Percentiles rank a stretch among this genome's conserved stretches.
Evolutionary conservation across 2,113 vertebrate species (phyloP).

Genomic region (Erpornis zantholeuca): DNA sequence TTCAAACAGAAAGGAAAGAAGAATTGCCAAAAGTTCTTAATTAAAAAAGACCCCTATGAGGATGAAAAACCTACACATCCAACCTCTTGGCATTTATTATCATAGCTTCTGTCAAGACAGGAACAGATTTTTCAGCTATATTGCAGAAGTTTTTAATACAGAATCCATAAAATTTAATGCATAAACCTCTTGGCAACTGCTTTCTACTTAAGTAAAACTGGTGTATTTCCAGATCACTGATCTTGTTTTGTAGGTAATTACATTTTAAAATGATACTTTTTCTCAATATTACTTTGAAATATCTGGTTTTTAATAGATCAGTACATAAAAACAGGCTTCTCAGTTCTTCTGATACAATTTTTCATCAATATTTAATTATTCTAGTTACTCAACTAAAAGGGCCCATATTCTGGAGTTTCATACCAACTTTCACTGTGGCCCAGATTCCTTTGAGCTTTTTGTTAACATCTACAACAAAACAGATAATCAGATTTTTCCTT

Average conservation of each 20-base stretch:
- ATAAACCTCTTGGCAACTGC: not conserved
- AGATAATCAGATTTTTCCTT: not conserved
- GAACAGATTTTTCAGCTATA: not conserved
- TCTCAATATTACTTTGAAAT: not conserved
- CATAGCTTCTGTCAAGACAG: not conserved
- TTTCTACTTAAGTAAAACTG: not conserved
- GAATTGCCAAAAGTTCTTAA: constrained; percentile 2
- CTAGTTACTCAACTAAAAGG: not conserved
- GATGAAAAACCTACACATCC: not conserved
- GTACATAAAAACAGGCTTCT: not conserved
- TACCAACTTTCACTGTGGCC: not conserved
- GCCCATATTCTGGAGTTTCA: not conserved
- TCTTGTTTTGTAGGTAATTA: not conserved
- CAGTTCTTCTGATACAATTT: not conserved
- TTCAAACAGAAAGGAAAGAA: not conserved
- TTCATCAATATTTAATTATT: not conserved
- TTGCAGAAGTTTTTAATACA: not conserved
- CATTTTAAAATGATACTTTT: not conserved
- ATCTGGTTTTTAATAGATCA: not conserved
- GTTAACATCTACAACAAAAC: not conserved
- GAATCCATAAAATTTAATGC: not conserved
- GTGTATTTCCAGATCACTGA: not conserved
- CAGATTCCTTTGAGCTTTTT: not conserved
- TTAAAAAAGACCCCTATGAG: not conserved
- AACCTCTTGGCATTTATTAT: not conserved